Percentiles rank a stretch among this genome's conserved stretches.
These are phyloP conservation scores for Caranx melampygus DNA, from an alignment of 2,113 vertebrate species.

Conservation along the genomic window DNA sequence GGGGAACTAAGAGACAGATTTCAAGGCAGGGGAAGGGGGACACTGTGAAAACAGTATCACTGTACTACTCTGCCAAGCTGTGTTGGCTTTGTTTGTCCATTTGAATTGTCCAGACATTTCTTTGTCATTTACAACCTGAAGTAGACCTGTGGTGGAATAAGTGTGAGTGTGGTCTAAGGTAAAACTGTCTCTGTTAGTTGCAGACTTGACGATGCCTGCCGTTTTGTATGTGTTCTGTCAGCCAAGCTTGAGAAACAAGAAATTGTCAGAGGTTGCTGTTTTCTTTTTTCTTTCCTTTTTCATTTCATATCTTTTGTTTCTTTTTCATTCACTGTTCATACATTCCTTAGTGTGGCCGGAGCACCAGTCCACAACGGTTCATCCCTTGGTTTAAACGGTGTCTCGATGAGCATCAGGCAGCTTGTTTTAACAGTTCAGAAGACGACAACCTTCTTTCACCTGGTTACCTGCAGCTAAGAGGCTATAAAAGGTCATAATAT, in stretches of 20 bases:
- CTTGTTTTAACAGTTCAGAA: slow-evolving; percentile 31
- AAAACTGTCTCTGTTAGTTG: slow-evolving; percentile 19
- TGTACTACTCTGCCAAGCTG: slow-evolving; percentile 78
- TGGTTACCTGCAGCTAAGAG: slow-evolving; percentile 8
- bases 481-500: slow-evolving; percentile 24
- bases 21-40: slow-evolving; percentile 48
- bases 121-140: slow-evolving; percentile 68
- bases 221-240: slow-evolving; percentile 37
- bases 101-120: slow-evolving; percentile 80
- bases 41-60: slow-evolving; percentile 74
- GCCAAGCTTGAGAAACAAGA: slow-evolving; percentile 7
- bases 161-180: slow-evolving; percentile 33
- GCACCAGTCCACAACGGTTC: slow-evolving; percentile 11
- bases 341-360: slow-evolving; percentile 63
- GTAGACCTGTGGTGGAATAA: slow-evolving; percentile 21
- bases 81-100: slow-evolving; percentile 80
- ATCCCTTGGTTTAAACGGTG: slow-evolving; percentile 25
- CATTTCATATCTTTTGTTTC: slow-evolving; percentile 6
- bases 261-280: slow-evolving; percentile 32
- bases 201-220: slow-evolving; percentile 39
- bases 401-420: slow-evolving; percentile 41
- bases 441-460: background rate
- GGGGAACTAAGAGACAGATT: slow-evolving; percentile 51
- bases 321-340: slow-evolving; percentile 25
- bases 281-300: slow-evolving; percentile 20